Evolutionary conservation across 1,140 invertebrate genomes (phyloP).

Genomic region (Cylas formicarius): DNA sequence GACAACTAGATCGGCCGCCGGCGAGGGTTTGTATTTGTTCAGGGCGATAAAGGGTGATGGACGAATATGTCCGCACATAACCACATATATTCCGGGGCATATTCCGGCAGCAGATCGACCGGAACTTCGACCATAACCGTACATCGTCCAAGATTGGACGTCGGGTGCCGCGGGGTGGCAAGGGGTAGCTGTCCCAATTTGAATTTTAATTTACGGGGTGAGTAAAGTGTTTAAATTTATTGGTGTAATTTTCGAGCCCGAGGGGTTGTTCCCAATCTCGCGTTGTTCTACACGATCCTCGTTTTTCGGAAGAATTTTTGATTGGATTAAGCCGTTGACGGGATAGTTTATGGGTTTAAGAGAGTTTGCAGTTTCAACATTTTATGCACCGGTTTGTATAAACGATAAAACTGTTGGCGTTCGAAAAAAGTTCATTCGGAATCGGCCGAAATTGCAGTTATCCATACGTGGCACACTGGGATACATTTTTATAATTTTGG

Average conservation of each 20-base stretch:
- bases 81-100: slow-evolving; percentile 32
- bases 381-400: too few relatives aligned
- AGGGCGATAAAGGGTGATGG: slow-evolving; percentile 42
- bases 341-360: slow-evolving; percentile 1
- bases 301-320: slow-evolving; percentile 22
- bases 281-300: slow-evolving; percentile 16
- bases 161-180: slow-evolving; percentile 20
- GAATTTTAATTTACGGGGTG: slow-evolving; percentile 43
- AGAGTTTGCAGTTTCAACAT: too few relatives aligned
- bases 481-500: too few relatives aligned
- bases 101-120: slow-evolving; percentile 33
- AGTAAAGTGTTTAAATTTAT: slow-evolving; percentile 38
- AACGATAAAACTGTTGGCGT: too few relatives aligned
- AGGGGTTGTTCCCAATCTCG: slow-evolving; percentile 21
- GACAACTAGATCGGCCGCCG: slow-evolving; percentile 34
- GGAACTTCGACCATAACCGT: slow-evolving; percentile 38
- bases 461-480: too few relatives aligned
- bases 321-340: slow-evolving; percentile 22
- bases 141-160: slow-evolving; percentile 41
- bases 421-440: too few relatives aligned
- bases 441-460: too few relatives aligned
- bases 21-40: slow-evolving; percentile 41
- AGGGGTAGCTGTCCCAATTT: slow-evolving; percentile 35
- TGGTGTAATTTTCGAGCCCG: slow-evolving; percentile 23
- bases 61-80: slow-evolving; percentile 44